Percentiles rank a stretch among this genome's conserved stretches.
Evolutionary conservation across 2,113 vertebrate genomes (phyloP).

Genomic region (Strix uralensis): DNA sequence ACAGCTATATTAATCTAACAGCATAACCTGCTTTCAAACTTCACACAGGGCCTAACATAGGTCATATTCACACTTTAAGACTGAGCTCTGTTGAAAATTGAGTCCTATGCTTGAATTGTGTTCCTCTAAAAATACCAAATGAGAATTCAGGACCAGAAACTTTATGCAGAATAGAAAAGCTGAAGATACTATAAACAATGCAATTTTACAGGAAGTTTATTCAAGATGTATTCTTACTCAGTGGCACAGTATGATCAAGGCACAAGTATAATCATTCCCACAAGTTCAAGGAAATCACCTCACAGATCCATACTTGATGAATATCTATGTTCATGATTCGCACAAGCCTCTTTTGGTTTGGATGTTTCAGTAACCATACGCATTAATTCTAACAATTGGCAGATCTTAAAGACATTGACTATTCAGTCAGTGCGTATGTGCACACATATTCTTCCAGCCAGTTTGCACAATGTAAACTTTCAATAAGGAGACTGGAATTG

Average conservation of each 20-base stretch:
- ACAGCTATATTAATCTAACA: not conserved
- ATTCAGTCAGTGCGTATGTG: not conserved
- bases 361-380: not conserved
- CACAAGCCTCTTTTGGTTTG: not conserved
- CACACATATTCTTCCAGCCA: not conserved
- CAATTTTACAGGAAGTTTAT: not conserved
- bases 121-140: not conserved
- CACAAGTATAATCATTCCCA: not conserved
- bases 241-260: not conserved
- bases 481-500: not conserved
- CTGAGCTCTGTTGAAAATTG: not conserved
- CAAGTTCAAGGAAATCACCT: not conserved
- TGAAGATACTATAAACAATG: not conserved
- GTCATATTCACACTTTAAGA: not conserved
- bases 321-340: not conserved
- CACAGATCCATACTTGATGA: not conserved
- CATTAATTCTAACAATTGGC: not conserved
- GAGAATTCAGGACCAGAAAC: not conserved
- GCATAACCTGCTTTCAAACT: not conserved
- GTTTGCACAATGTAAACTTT: not conserved
- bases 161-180: not conserved
- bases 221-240: not conserved
- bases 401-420: not conserved
- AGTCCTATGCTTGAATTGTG: not conserved
- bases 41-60: not conserved